Percentiles rank a stretch among this genome's conserved stretches.
phyloP scores from a whole-genome alignment of 2,888 invertebrate genomes.

The Drosophila pegasa region DNA sequence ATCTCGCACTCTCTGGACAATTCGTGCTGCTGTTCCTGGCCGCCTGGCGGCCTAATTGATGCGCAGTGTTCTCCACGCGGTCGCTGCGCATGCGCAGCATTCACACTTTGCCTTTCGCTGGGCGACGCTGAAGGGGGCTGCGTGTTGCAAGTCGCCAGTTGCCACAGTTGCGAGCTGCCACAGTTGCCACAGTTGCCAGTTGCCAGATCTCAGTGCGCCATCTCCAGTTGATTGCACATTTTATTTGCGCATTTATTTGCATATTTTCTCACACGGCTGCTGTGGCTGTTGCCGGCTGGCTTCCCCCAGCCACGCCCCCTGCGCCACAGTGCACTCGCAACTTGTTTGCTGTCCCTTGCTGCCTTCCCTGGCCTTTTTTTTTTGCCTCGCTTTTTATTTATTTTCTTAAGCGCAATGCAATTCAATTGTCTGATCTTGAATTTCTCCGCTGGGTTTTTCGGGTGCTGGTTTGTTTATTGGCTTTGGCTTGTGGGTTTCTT shows the following conservation, averaged over 20 bases:
- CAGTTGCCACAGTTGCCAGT: constrained; percentile 21
- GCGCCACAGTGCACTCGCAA: constrained; percentile 20
- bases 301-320: constrained; percentile 5
- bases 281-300: constrained; percentile 11
- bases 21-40: constrained; percentile 73
- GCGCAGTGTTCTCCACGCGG: constrained; percentile 66
- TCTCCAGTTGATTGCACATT: constrained; percentile 79
- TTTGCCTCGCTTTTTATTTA: constrained; percentile 5
- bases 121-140: background rate
- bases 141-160: constrained; percentile 17
- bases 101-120: constrained; percentile 66
- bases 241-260: constrained; percentile 82
- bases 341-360: constrained; percentile 51
- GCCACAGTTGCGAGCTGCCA: constrained; percentile 16
- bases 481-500: constrained; percentile 20
- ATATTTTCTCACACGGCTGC: constrained; percentile 80
- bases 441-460: constrained; percentile 42
- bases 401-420: constrained; percentile 60
- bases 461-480: constrained; percentile 43
- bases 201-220: constrained; percentile 60
- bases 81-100: constrained; percentile 79
- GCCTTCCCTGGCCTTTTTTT: background rate
- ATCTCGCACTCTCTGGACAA: constrained; percentile 63
- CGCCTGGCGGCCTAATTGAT: constrained; percentile 81
- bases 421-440: constrained; percentile 68